Evolutionary conservation across 2,888 invertebrate genomes (phyloP).

Genomic region (Hermaeophaga mercurialis): DNA sequence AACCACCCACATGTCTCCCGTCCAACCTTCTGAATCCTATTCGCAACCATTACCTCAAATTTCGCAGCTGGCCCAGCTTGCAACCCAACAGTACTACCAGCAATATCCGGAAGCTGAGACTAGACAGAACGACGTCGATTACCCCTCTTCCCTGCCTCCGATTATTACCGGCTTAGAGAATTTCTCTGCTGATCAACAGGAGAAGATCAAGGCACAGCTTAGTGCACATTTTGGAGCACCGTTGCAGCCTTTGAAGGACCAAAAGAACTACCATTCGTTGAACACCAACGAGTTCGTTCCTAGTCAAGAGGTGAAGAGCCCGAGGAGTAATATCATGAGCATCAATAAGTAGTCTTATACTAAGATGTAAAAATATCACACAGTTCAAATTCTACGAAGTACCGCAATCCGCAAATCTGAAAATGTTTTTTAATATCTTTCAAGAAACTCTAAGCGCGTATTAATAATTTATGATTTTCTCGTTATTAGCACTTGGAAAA

Average conservation of each 20-base stretch:
- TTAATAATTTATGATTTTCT: too few species aligned
- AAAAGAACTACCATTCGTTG: slow-evolving; percentile 22
- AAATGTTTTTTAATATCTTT: too few species aligned
- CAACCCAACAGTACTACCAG: slow-evolving; percentile 32
- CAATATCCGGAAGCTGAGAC: slow-evolving; percentile 9
- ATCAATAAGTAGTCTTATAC: slow-evolving; percentile 8
- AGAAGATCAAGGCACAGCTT: slow-evolving; percentile 54
- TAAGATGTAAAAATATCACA: slow-evolving; percentile 15
- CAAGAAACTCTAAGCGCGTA: too few species aligned
- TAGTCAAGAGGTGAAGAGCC: slow-evolving; percentile 40
- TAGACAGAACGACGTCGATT: slow-evolving; percentile 11
- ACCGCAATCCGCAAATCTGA: neutral
- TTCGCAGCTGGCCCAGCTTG: slow-evolving; percentile 45
- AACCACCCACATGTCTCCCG: slow-evolving; percentile 32
- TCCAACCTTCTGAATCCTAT: slow-evolving; percentile 28
- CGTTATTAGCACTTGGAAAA: too few species aligned
- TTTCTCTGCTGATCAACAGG: slow-evolving; percentile 55
- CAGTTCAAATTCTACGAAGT: neutral
- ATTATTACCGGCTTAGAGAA: slow-evolving; percentile 56
- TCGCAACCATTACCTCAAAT: slow-evolving; percentile 33
- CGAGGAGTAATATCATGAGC: slow-evolving; percentile 30
- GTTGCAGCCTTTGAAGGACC: slow-evolving; percentile 30
- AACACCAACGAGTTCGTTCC: slow-evolving; percentile 41
- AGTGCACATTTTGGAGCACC: slow-evolving; percentile 49
- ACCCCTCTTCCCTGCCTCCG: slow-evolving; percentile 46